Evolutionary conservation across 2,113 vertebrate species (phyloP).

Genomic region (Perca schrenkii): DNA sequence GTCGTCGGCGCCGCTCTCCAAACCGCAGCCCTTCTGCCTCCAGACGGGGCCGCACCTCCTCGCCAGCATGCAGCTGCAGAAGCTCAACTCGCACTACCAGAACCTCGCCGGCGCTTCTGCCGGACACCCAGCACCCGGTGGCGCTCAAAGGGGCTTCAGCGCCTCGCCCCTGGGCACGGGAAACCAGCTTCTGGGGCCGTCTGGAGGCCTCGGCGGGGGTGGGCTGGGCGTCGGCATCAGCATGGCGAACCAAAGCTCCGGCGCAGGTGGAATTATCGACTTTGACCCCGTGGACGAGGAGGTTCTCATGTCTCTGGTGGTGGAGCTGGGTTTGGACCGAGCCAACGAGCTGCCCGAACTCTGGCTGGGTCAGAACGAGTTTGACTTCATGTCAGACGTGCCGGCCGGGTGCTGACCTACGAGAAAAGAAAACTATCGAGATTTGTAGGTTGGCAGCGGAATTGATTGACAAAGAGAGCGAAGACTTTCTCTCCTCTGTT

Average conservation of each 20-base stretch:
- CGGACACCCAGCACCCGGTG: slow-evolving; percentile 41
- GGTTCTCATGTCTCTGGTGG: slow-evolving; percentile 88
- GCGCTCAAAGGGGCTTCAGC: slow-evolving; percentile 68
- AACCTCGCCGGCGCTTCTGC: slow-evolving; percentile 48
- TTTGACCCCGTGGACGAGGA: slow-evolving; percentile 89
- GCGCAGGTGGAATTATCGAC: slow-evolving; percentile 80
- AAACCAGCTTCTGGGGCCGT: slow-evolving; percentile 65
- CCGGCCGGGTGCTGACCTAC: slow-evolving; percentile 81
- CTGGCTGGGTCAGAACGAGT: slow-evolving; percentile 91
- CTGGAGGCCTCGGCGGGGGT: slow-evolving; percentile 50
- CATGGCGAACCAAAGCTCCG: slow-evolving; percentile 57
- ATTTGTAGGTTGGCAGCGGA: background rate
- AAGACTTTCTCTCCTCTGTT: slow-evolving; percentile 32
- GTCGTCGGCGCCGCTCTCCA: slow-evolving; percentile 72
- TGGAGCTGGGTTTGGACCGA: slow-evolving; percentile 88
- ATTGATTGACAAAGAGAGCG: slow-evolving; percentile 16
- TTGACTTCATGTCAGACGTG: slow-evolving; percentile 87
- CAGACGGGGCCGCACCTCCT: slow-evolving; percentile 83
- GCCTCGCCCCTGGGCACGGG: slow-evolving; percentile 38
- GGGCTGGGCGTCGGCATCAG: slow-evolving; percentile 52
- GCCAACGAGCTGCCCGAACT: slow-evolving; percentile 90
- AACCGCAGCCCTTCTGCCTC: slow-evolving; percentile 82
- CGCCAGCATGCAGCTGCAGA: slow-evolving; percentile 89
- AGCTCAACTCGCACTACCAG: slow-evolving; percentile 89
- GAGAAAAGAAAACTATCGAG: background rate